A percentile compares a stretch with the other conserved stretches of the same genome.
These are phyloP conservation scores for Aporrectodea caliginosa DNA, from an alignment of 1,140 invertebrate genomes.

Conservation along the genomic window DNA sequence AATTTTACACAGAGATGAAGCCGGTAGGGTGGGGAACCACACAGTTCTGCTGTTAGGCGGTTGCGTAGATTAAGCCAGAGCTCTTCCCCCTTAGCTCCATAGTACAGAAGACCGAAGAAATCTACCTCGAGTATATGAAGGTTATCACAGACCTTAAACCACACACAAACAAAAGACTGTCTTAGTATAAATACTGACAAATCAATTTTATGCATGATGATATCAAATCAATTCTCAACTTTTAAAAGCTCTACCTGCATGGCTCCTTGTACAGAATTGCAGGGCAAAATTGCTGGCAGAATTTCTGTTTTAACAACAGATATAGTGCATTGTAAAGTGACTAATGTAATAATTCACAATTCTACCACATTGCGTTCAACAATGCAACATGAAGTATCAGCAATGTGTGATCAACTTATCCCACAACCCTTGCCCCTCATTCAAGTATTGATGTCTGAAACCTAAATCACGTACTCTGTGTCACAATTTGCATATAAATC, in stretches of 20 bases:
- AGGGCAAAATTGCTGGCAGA: not conserved
- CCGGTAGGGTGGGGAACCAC: constrained; percentile 61
- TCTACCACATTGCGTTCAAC: too few relatives aligned
- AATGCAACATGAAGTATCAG: too few relatives aligned
- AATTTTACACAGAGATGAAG: constrained; percentile 74
- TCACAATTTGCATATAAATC: too few relatives aligned
- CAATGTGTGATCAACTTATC: too few relatives aligned
- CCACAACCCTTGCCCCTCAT: too few relatives aligned
- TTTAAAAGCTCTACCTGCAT: not conserved
- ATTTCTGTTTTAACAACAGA: not conserved
- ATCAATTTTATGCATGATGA: too few relatives aligned
- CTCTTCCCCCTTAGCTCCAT: constrained; percentile 66
- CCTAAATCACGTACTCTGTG: too few relatives aligned
- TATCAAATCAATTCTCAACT: too few relatives aligned
- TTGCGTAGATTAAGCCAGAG: constrained; percentile 82
- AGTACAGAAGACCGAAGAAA: constrained; percentile 76
- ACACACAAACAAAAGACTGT: not conserved
- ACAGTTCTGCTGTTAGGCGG: constrained; percentile 69
- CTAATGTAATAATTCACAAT: too few relatives aligned
- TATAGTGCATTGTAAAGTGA: not conserved
- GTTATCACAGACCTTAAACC: constrained; percentile 69
- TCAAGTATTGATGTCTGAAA: too few relatives aligned
- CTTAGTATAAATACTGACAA: too few relatives aligned
- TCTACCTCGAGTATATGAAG: constrained; percentile 78
- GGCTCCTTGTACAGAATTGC: not conserved